Evolutionary conservation across 23 tunicate genomes (phyloP).

Genomic region (Aplidium turbinatum): DNA sequence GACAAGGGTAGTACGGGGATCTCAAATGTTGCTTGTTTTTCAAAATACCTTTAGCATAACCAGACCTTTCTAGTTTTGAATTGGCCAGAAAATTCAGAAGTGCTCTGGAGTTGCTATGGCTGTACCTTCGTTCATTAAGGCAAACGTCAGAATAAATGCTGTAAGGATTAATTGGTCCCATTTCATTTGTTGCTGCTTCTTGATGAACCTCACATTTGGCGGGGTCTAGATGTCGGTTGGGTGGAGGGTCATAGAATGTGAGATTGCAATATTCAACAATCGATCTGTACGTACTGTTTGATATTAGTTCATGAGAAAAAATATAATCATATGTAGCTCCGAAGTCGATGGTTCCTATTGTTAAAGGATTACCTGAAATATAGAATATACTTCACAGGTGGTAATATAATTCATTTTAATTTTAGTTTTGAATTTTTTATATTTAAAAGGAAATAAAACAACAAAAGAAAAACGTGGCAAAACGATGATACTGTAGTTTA

Average conservation of each 20-base stretch:
- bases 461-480: no score
- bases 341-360: background rate
- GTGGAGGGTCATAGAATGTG: no score
- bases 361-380: slow-evolving; percentile 31
- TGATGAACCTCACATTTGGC: background rate
- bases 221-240: no score
- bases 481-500: no score
- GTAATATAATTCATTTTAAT: no score
- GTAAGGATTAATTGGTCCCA: slow-evolving; percentile 13
- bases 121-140: background rate
- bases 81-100: background rate
- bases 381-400: no score
- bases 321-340: background rate
- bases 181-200: background rate
- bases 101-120: background rate
- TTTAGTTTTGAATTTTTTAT: no score
- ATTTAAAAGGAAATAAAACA: no score
- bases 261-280: background rate
- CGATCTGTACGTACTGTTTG: background rate
- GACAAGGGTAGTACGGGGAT: background rate
- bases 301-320: slow-evolving; percentile 1
- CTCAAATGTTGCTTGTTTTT: background rate
- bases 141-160: slow-evolving; percentile 20
- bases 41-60: background rate
- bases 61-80: background rate